Evolutionary conservation across 64 coral and sea anemone species (phyloP).

Genomic region (Stichodactyla mertensii): DNA sequence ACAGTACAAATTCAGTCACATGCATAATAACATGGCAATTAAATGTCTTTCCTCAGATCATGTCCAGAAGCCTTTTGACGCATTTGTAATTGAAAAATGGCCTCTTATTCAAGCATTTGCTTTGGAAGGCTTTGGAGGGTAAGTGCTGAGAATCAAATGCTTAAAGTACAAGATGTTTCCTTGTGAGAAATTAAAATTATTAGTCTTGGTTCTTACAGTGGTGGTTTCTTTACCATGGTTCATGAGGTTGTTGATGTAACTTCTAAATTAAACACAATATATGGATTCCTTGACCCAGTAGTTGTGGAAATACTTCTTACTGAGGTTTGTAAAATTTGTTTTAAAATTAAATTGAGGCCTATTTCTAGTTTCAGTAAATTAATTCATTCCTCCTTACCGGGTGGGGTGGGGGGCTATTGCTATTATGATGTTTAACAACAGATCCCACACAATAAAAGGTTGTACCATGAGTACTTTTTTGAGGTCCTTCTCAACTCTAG

Average conservation of each 20-base stretch:
- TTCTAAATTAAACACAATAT: conserved; percentile 15
- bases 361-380: too few species aligned
- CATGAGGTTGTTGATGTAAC: conserved; percentile 52
- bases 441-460: too few species aligned
- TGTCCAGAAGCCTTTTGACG: conserved; percentile 49
- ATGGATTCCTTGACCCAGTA: conserved; percentile 45
- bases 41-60: not conserved
- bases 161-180: not conserved
- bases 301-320: conserved; percentile 16
- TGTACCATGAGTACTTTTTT: too few species aligned
- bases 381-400: too few species aligned
- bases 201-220: not conserved
- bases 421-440: too few species aligned
- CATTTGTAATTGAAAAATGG: conserved; percentile 83
- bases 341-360: too few species aligned
- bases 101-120: conserved; percentile 94
- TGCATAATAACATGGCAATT: not conserved
- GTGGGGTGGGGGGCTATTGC: too few species aligned
- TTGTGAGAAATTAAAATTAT: not conserved
- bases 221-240: conserved; percentile 65
- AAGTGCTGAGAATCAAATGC: not conserved
- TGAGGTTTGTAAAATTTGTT: conserved; percentile 15
- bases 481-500: too few species aligned
- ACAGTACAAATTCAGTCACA: too few species aligned
- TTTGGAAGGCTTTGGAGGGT: conserved; percentile 81